Evolutionary conservation across 2,797 vertebrate genomes (phyloP).

Genomic region (Chaunax sp.): DNA sequence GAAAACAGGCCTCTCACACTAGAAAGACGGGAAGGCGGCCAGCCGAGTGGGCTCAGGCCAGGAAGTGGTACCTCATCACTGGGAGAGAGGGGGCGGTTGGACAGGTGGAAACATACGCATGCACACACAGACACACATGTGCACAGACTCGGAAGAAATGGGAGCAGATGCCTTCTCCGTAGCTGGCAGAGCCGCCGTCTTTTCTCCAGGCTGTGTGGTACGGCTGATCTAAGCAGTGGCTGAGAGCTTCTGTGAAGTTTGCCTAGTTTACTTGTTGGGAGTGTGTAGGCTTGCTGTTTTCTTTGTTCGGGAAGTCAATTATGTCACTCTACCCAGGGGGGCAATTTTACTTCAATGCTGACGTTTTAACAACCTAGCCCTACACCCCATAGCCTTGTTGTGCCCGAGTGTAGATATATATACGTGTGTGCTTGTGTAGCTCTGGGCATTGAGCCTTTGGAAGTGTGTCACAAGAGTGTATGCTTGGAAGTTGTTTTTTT

Average conservation of each 20-base stretch:
- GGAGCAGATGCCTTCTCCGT: constrained; percentile 71
- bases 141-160: constrained; percentile 33
- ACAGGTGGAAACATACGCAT: constrained; percentile 38
- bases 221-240: constrained; percentile 45
- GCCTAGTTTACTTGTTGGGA: constrained; percentile 34
- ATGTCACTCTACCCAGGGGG: constrained; percentile 27
- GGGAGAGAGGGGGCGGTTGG: constrained; percentile 53
- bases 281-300: constrained; percentile 36
- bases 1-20: constrained; percentile 53
- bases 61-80: constrained; percentile 63
- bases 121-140: constrained; percentile 18
- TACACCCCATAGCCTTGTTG: constrained; percentile 16
- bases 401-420: constrained; percentile 4
- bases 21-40: constrained; percentile 60
- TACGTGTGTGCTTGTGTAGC: constrained; percentile 12
- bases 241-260: constrained; percentile 46
- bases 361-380: constrained; percentile 42
- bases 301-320: constrained; percentile 47
- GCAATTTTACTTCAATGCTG: constrained; percentile 6
- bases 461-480: constrained; percentile 38
- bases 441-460: constrained; percentile 29
- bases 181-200: constrained; percentile 46
- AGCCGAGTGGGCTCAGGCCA: constrained; percentile 59
- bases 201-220: constrained; percentile 48
- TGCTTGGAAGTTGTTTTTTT: constrained; percentile 19